phyloP scores from a whole-genome alignment of 1,140 invertebrate species.

The Cheumatopsyche charites region DNA sequence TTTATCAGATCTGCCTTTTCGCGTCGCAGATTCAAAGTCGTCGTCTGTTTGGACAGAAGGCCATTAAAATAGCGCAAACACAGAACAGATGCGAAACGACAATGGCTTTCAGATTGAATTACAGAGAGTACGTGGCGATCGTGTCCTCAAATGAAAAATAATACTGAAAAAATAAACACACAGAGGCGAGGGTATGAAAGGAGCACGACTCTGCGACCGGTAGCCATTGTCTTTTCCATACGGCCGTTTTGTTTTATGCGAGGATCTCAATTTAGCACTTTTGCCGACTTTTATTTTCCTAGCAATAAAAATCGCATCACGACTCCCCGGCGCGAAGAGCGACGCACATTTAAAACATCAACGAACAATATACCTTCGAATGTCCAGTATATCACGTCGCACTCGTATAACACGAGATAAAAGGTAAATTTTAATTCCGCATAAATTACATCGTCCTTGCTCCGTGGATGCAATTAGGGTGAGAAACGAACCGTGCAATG shows the following conservation, averaged over 20 bases:
- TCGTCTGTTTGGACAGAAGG: no score
- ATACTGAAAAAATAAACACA: no score
- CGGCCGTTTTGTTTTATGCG: no score
- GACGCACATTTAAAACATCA: neutral
- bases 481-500: neutral
- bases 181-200: no score
- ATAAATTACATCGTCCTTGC: no score
- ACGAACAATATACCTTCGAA: neutral
- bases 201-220: neutral
- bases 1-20: no score
- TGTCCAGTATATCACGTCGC: no score
- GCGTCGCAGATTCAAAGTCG: neutral
- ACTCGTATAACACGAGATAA: no score
- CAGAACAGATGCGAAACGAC: neutral
- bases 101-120: conserved; percentile 5
- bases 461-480: neutral
- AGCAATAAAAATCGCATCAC: conserved; percentile 8
- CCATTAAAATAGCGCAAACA: neutral
- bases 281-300: neutral
- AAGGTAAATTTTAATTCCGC: no score
- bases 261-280: conserved; percentile 10
- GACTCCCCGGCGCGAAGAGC: neutral
- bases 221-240: conserved; percentile 5
- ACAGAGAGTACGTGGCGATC: neutral
- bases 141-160: neutral